Evolutionary conservation across 37 sponge, comb jelly and placozoan genomes (phyloP).

Genomic region (Cladorhizidae sp.): DNA sequence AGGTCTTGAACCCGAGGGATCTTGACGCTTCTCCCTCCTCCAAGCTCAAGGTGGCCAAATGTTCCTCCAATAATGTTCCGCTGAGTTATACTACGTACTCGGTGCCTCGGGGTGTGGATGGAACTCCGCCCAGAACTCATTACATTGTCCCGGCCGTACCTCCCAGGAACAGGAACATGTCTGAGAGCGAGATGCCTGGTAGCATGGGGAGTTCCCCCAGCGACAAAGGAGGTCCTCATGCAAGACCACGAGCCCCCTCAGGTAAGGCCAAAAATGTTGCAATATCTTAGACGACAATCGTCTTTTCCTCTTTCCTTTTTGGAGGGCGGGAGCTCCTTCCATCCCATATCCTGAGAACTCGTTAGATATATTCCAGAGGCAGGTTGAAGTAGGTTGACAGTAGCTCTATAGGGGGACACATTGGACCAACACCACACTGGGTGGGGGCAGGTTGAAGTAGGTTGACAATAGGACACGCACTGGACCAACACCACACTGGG

Average conservation of each 20-base stretch:
- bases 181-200: conserved; percentile 5
- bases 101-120: conserved; percentile 7
- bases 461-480: too few species aligned
- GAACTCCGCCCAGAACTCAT: conserved; percentile 1
- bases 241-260: background rate
- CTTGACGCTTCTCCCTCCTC: background rate
- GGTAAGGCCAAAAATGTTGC: too few species aligned
- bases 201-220: conserved; percentile 11
- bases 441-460: too few species aligned
- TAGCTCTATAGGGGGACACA: too few species aligned
- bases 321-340: too few species aligned
- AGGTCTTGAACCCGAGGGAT: background rate
- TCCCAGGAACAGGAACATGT: conserved; percentile 19
- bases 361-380: too few species aligned
- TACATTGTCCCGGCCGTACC: conserved; percentile 10
- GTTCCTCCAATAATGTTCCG: background rate
- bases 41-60: background rate
- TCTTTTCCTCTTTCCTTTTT: too few species aligned
- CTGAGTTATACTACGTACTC: background rate
- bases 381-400: too few species aligned
- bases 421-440: too few species aligned
- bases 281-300: too few species aligned
- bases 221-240: background rate
- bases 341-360: too few species aligned
- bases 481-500: too few species aligned